Evolutionary conservation across 2,888 invertebrate species (phyloP).

Genomic region (Chrysodeixis includens): DNA sequence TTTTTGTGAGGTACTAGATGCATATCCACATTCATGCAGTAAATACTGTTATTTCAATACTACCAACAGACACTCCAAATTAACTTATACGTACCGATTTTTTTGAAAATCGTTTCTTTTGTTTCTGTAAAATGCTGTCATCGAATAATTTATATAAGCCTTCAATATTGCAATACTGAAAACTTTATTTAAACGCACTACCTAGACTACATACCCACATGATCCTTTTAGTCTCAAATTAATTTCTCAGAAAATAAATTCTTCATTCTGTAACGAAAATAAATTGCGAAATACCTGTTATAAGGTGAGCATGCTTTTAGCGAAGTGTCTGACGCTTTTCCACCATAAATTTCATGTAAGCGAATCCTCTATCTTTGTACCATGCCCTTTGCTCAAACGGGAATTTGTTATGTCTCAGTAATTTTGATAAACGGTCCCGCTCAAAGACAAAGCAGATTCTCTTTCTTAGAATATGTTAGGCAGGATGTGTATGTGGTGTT

Average conservation of each 20-base stretch:
- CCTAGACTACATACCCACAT: neutral
- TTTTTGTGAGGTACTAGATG: no score
- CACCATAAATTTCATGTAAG: constrained; percentile 45
- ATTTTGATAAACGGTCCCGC: constrained; percentile 56
- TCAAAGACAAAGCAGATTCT: constrained; percentile 54
- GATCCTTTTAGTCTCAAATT: neutral
- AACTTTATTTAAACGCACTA: neutral
- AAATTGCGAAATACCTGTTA: constrained; percentile 18
- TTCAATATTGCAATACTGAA: no score
- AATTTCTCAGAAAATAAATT: neutral
- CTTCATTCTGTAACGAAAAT: neutral
- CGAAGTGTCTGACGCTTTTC: constrained; percentile 23
- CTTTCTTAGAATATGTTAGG: constrained; percentile 36
- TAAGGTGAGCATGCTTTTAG: constrained; percentile 21
- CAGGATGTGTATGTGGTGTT: constrained; percentile 34
- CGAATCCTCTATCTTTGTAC: constrained; percentile 39
- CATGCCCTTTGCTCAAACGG: constrained; percentile 47
- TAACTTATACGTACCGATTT: no score
- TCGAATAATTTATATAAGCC: no score
- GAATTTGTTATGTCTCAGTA: constrained; percentile 57
- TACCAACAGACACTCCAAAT: no score
- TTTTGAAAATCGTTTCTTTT: no score
- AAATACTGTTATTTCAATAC: no score
- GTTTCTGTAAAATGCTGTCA: no score
- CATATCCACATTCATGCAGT: no score